phyloP scores from a whole-genome alignment of 2,888 invertebrate genomes.

The Troides oblongomaculatus region DNA sequence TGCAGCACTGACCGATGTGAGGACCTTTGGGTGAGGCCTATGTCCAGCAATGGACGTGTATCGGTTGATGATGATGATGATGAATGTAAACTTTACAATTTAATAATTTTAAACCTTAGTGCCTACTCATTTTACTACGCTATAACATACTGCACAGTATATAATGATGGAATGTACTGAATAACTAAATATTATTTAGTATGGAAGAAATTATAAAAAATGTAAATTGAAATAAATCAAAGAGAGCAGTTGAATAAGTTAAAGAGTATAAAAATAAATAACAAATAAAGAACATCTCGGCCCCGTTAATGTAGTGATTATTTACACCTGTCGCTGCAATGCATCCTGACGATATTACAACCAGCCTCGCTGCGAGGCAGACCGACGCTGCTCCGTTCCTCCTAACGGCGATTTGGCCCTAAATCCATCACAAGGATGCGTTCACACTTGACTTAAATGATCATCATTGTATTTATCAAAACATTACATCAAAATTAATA shows the following conservation, averaged over 20 bases:
- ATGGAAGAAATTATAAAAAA: neutral
- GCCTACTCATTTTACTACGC: too few relatives aligned
- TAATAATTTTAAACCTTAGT: too few relatives aligned
- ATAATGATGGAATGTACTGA: too few relatives aligned
- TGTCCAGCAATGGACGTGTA: too few relatives aligned
- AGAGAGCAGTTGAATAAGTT: conserved; percentile 21
- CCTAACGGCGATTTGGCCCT: conserved; percentile 30
- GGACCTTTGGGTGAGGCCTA: too few relatives aligned
- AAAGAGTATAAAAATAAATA: conserved; percentile 28
- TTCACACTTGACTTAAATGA: conserved; percentile 11
- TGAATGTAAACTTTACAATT: too few relatives aligned
- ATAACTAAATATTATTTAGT: too few relatives aligned
- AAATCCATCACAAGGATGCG: conserved; percentile 26
- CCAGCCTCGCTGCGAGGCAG: conserved; percentile 13
- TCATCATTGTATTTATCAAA: neutral
- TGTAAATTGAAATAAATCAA: conserved; percentile 3
- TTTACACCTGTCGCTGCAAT: conserved; percentile 30
- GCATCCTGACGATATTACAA: conserved; percentile 30
- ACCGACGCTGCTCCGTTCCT: conserved; percentile 24
- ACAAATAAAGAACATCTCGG: conserved; percentile 20
- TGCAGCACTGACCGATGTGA: too few relatives aligned
- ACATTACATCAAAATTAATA: neutral
- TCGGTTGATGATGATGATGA: too few relatives aligned
- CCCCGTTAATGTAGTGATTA: conserved; percentile 30
- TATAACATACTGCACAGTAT: too few relatives aligned